A percentile compares a stretch with the other conserved stretches of the same genome.
Evolutionary conservation across 1,140 invertebrate genomes (phyloP).

Genomic region (Druon quercuslanigerum): DNA sequence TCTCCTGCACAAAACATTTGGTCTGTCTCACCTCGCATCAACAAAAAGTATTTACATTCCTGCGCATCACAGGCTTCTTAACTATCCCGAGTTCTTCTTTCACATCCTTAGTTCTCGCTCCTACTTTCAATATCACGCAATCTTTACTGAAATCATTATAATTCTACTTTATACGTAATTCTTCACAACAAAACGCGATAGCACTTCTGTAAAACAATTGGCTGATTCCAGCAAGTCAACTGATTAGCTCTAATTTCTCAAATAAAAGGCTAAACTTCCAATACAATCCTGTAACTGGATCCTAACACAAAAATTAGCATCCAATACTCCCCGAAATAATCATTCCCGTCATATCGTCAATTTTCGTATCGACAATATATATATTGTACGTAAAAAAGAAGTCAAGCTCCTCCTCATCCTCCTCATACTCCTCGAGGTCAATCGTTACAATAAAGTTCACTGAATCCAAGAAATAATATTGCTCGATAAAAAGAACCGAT

Average conservation of each 20-base stretch:
- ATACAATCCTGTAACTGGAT: not conserved
- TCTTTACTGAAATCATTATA: conserved; percentile 9
- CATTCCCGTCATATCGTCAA: no score
- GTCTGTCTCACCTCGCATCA: conserved; percentile 6
- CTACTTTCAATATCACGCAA: conserved; percentile 14
- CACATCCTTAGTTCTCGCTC: not conserved
- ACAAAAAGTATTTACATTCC: conserved; percentile 28
- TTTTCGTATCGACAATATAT: no score
- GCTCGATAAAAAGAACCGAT: conserved; percentile 13
- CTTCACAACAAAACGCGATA: not conserved
- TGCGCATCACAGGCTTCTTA: conserved; percentile 2
- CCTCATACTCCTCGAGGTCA: no score
- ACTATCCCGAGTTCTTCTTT: not conserved
- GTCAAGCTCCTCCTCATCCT: no score
- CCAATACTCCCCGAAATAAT: no score
- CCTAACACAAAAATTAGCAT: not conserved
- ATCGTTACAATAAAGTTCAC: no score
- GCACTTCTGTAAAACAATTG: conserved; percentile 2
- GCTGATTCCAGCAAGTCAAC: conserved; percentile 14
- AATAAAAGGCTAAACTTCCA: not conserved
- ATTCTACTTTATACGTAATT: not conserved
- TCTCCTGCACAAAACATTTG: conserved; percentile 26
- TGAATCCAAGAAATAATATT: not conserved
- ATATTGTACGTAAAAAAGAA: no score
- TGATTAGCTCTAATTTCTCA: not conserved